Evolutionary conservation across 2,797 vertebrate species (phyloP), one percentile per base, ranked within the genome.

Genomic region (Sebastes reedi): DNA sequence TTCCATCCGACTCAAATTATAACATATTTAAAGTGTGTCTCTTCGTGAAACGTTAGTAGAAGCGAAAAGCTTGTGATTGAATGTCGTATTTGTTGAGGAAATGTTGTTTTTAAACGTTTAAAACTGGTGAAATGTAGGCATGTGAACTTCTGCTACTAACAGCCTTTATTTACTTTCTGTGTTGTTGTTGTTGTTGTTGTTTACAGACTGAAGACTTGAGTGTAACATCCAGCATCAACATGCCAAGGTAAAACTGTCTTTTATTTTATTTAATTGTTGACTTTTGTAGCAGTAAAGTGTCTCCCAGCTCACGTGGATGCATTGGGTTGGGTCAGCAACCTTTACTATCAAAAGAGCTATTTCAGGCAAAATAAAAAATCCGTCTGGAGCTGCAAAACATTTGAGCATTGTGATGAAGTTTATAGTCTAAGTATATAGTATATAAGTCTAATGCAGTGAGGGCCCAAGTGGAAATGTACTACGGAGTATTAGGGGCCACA

Each of bases 41-140:
- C 29, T 6, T 29, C 0, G 1, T 16, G 1, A 12, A n/a, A 11
- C 25, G 3, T 12, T 3, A 13, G 1, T 4, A 3, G 5, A 20
- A 14, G 0, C 0, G 1, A 1, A 3, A 3, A 0, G 1, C 1
- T 5, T 34, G 2, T 8, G 1, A 12, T 3, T 24, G 8, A 46
- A 3, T 29, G 0, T 1, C 3, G 9, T 0, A 67, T 65, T 73
- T 83, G 55, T 62, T 2, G 1, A 14, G 1, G 4, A 39, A 32
- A 14, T 22, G 3, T 4, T 8, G 6, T 30, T 75, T 66, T 39
- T 12, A 20, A 78, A 0, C 1, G 0, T n/a, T 65, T 3, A 34
- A 30, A 79, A 0, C 6, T 0, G 8, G 4, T 4, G 4, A 59
- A 64, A 66, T 24, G 50, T 13, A 6, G 13, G 3, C 1, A 11